These are phyloP conservation scores for Amphiura filiformis DNA, from an alignment of 35 echinoderm and acorn worm genomes.

Conservation along the genomic window DNA sequence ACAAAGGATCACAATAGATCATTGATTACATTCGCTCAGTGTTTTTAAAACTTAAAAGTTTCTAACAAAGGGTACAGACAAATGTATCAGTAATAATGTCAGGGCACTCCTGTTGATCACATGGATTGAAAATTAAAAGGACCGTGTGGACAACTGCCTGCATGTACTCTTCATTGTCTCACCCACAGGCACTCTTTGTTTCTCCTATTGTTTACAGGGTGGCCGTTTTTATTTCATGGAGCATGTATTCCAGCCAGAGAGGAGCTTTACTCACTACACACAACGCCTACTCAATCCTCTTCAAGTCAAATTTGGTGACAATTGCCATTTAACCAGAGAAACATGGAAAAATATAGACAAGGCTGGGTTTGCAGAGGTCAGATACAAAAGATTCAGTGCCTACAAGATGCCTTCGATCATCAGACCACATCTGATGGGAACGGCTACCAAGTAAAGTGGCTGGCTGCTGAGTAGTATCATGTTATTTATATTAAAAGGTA, in stretches of 20 bases:
- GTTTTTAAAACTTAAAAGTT: no score
- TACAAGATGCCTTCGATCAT: background rate
- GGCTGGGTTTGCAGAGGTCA: slow-evolving; percentile 4
- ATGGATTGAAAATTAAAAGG: no score
- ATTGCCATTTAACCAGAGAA: slow-evolving; percentile 1
- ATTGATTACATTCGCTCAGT: no score
- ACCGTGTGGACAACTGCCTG: no score
- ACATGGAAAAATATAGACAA: background rate
- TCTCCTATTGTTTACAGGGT: slow-evolving; percentile 13
- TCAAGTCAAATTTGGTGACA: slow-evolving; percentile 5
- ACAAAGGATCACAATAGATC: no score
- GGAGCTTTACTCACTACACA: background rate
- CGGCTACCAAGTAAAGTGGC: slow-evolving; percentile 30
- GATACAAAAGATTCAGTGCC: background rate
- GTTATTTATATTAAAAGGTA: no score
- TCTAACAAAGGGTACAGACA: no score
- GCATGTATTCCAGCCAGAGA: background rate
- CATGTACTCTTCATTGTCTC: no score
- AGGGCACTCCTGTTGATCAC: no score
- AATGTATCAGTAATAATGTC: no score
- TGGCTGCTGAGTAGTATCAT: no score
- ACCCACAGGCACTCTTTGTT: background rate
- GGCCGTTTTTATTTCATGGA: slow-evolving; percentile 28
- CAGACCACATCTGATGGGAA: slow-evolving; percentile 29
- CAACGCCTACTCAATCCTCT: slow-evolving; percentile 6